Percentiles rank a stretch among this genome's conserved stretches.
phyloP scores from a whole-genome alignment of 2,888 invertebrate species.

The Sphaerolaimus hirsutus region DNA sequence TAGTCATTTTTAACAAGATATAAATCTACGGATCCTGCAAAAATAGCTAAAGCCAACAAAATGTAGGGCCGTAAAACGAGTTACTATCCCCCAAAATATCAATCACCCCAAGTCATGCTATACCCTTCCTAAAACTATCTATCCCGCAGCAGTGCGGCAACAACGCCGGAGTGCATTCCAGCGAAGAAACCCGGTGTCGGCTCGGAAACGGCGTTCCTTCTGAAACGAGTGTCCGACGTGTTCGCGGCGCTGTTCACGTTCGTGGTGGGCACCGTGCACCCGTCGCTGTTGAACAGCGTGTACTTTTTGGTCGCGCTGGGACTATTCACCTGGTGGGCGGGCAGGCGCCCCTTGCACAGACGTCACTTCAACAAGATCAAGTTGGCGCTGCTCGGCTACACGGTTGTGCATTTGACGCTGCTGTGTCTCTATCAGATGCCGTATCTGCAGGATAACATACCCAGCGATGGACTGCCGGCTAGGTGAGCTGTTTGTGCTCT shows the following conservation, averaged over 20 bases:
- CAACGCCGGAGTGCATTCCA: too few species aligned
- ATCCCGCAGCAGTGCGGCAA: too few species aligned
- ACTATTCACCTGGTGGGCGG: constrained; percentile 19
- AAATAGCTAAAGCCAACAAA: too few species aligned
- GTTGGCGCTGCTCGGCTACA: constrained; percentile 7
- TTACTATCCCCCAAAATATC: too few species aligned
- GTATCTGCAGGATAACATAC: constrained; percentile 11
- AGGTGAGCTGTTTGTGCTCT: constrained; percentile 8
- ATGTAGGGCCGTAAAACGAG: too few species aligned
- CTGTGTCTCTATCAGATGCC: constrained; percentile 20
- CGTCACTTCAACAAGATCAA: constrained; percentile 8
- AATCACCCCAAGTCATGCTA: too few species aligned
- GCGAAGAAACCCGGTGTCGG: too few species aligned
- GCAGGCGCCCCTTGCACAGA: constrained; percentile 14
- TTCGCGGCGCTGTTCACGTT: background rate
- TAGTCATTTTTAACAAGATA: too few species aligned
- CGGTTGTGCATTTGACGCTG: constrained; percentile 14
- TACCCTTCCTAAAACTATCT: too few species aligned
- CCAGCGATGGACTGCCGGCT: constrained; percentile 8
- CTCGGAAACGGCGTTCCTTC: too few species aligned
- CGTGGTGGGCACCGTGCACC: constrained; percentile 9
- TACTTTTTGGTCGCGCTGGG: constrained; percentile 18
- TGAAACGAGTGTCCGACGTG: background rate
- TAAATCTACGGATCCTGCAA: too few species aligned
- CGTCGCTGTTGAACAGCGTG: constrained; percentile 13